These are phyloP conservation scores for Yoshiicerus persimilis DNA, from an alignment of 1,140 invertebrate genomes.

Conservation along the genomic window DNA sequence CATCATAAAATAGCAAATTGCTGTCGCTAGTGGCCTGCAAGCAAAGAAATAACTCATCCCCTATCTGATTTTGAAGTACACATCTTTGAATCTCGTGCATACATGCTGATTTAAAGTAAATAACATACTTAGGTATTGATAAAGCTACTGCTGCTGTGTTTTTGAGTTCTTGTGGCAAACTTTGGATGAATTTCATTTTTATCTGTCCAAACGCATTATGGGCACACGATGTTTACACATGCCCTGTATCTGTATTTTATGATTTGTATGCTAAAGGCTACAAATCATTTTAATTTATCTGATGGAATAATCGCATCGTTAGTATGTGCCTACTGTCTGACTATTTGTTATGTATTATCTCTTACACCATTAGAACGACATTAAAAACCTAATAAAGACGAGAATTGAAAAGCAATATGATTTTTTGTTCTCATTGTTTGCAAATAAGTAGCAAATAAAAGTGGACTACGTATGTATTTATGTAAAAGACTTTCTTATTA, in stretches of 20 bases:
- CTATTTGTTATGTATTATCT: not conserved
- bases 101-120: not conserved
- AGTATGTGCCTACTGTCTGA: not conserved
- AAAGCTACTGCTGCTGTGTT: too few relatives aligned
- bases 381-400: not conserved
- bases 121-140: not conserved
- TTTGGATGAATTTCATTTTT: not conserved
- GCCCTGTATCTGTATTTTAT: not conserved
- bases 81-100: not conserved
- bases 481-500: not conserved
- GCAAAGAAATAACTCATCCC: not conserved
- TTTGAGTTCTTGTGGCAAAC: too few relatives aligned
- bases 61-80: not conserved
- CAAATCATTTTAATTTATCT: conserved; percentile 15
- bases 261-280: not conserved
- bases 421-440: not conserved
- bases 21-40: not conserved
- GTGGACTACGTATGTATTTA: not conserved
- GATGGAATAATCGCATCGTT: not conserved
- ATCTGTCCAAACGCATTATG: not conserved
- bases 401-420: not conserved
- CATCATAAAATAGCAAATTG: conserved; percentile 4
- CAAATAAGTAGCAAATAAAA: not conserved
- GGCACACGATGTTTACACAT: not conserved
- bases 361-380: not conserved